Conservation (phyloP, 2,797 vertebrate genomes). For the Chrysocyon brachyurus region DNA sequence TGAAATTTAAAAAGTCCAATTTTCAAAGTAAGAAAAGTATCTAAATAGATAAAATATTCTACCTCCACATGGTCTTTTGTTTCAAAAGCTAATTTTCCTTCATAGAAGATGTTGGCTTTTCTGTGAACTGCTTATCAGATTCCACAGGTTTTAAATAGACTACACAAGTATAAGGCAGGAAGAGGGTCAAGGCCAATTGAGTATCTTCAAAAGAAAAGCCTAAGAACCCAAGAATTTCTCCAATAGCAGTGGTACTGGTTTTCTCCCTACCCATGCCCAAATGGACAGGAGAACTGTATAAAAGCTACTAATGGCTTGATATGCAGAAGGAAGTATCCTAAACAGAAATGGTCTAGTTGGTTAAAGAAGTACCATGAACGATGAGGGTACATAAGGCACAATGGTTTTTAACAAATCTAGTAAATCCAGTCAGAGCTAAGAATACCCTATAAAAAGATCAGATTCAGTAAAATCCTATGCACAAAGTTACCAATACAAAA, state of each 20-base stretch:
- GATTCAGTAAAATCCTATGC: slow-evolving; percentile 47
- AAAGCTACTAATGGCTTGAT: slow-evolving; percentile 2
- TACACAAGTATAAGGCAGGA: not conserved
- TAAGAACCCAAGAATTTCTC: not conserved
- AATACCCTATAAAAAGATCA: slow-evolving; percentile 64
- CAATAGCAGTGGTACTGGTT: not conserved
- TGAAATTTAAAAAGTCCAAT: slow-evolving; percentile 34
- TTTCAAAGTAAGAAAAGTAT: slow-evolving; percentile 47
- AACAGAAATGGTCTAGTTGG: slow-evolving; percentile 30
- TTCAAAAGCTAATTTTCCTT: slow-evolving; percentile 33
- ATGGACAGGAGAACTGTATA: not conserved
- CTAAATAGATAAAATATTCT: slow-evolving; percentile 45
- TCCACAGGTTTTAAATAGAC: slow-evolving; percentile 6
- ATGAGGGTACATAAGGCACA: slow-evolving; percentile 22
- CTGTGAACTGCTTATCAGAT: slow-evolving; percentile 59
- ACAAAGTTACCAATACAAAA: slow-evolving; percentile 77
- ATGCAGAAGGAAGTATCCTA: not conserved
- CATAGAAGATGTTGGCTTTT: slow-evolving; percentile 32
- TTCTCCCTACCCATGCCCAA: not conserved
- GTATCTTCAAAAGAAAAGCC: slow-evolving; percentile 46
- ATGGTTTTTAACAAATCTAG: slow-evolving; percentile 30
- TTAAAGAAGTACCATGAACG: slow-evolving; percentile 44
- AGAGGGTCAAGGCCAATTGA: not conserved
- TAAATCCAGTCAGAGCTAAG: slow-evolving; percentile 56
- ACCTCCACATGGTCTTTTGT: not conserved